Percentiles rank a stretch among this genome's conserved stretches.
phyloP scores from a whole-genome alignment of 2,113 vertebrate genomes.

The Galeopterus variegatus region DNA sequence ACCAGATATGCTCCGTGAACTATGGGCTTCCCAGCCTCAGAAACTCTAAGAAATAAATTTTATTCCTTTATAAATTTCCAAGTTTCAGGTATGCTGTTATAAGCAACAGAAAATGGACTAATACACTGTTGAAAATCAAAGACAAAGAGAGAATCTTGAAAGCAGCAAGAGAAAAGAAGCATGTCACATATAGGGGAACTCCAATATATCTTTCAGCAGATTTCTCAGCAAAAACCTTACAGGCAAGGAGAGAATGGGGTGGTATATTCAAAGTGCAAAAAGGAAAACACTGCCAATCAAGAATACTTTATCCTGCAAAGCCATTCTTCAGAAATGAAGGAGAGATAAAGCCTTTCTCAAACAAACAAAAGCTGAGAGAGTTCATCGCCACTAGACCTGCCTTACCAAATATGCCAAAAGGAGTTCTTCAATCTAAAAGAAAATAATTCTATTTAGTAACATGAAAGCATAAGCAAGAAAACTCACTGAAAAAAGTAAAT shows the following conservation, averaged over 20 bases:
- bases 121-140: not conserved
- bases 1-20: too few relatives aligned
- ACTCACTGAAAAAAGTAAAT: not conserved
- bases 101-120: too few relatives aligned
- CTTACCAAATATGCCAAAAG: not conserved
- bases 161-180: not conserved
- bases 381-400: not conserved
- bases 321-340: not conserved
- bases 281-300: not conserved
- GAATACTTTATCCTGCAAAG: not conserved
- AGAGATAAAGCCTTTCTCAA: not conserved
- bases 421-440: not conserved
- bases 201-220: not conserved
- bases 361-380: not conserved
- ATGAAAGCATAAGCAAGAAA: not conserved
- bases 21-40: too few relatives aligned
- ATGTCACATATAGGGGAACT: not conserved
- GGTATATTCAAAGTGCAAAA: not conserved
- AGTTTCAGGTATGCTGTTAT: too few relatives aligned
- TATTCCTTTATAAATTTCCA: too few relatives aligned
- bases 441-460: not conserved
- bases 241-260: not conserved
- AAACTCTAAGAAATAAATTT: too few relatives aligned
- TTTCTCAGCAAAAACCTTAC: not conserved
- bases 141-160: not conserved